Evolutionary conservation across 2,888 invertebrate species (phyloP), one percentile per base, ranked within the genome.

Genomic region (Euplexia lucipara): DNA sequence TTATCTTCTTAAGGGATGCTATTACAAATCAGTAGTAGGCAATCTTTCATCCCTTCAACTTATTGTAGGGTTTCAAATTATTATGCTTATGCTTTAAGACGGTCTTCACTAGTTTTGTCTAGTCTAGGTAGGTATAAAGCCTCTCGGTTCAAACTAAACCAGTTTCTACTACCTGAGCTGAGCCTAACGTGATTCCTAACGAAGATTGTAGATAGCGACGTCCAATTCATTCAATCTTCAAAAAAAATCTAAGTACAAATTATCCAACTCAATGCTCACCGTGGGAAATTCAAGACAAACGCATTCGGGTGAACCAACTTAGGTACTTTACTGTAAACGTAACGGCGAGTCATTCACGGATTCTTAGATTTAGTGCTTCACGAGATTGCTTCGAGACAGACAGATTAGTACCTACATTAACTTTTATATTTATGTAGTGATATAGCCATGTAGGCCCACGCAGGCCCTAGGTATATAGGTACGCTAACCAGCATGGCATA

Each of bases 231-330:
- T 51, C 30, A 51, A 47, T 16, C 47, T 57, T 37, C 9, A 4
- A 63, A 52, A 70, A 69, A 54, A 51, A 56, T 12, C 30, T 32
- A 51, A 53, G 39, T 39, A 57, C 53, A 44, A 60, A 57, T 57
- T 26, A 68, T 39, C 42, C 41, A 39, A 34, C 8, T 44, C 41
- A 53, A 32, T 54, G 39, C n/a, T 37, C 37, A 53, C 22, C 74
- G 74, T 72, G 74, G 57, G 68, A 73, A 73, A 58, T 44, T 48
- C 39, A 41, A 68, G 56, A 54, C 44, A 56, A 56, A 60, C 22
- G 52, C 53, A 32, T 52, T 54, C 37, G n/a, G 48, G 22, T 63
- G 47, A 56, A 63, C 58, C 48, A 54, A 59, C 45, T 63, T 63
- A 48, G 39, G 42, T 32, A 48, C 42, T 62, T 66, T 73, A 74